Base-by-base conservation (phyloP, 1,140 invertebrate species). In the Cataglyphis hispanica region DNA sequence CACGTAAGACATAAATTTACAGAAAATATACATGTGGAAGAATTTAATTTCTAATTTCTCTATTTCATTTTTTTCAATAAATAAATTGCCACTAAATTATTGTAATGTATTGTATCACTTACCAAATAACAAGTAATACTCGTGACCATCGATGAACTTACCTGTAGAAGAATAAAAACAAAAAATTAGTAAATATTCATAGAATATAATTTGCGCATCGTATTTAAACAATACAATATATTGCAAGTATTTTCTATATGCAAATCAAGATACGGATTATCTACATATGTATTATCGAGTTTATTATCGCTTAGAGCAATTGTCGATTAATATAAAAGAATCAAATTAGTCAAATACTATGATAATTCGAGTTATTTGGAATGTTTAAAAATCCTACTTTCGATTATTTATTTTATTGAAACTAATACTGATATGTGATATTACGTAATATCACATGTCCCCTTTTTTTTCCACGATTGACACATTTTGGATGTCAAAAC, bases 151-250 rank as follows among this genome's bases (percentile, higher is more conserved):
- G 40, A 80, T 43, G 31, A 46, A 31, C 22, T 37, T 80, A 80
- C 64, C 76, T 80, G 63, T 5, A 80, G 66, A 56, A 25, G 6
- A 53, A 56, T 8, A 69, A 11, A 67, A 56, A 64, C 1, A 53
- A 19, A 11, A 77, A 7, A 74, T 75, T 37, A 74, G 1, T 60
- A 37, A 13, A 64, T 46, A 77, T 61, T 22, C 19, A 40, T 6
- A 56, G 16, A 5, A 60, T 37, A 16, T 31, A 63, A 19, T 27
- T 63, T 16, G 25, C 13, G 27, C 4, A 58, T 74, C n/a, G 11
- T 13, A 37, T 37, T 75, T 58, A 58, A 11, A 58, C 13, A 22
- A n/a, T 40, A 37, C 7, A 37, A n/a, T 3, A 25, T 53, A 61
- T 16, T 11, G 22, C 22, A n/a, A 22, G 2, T 10, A 61, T 61